Base-by-base conservation (phyloP, 2,113 vertebrate species). In the Brachyhypopomus gauderio region DNA sequence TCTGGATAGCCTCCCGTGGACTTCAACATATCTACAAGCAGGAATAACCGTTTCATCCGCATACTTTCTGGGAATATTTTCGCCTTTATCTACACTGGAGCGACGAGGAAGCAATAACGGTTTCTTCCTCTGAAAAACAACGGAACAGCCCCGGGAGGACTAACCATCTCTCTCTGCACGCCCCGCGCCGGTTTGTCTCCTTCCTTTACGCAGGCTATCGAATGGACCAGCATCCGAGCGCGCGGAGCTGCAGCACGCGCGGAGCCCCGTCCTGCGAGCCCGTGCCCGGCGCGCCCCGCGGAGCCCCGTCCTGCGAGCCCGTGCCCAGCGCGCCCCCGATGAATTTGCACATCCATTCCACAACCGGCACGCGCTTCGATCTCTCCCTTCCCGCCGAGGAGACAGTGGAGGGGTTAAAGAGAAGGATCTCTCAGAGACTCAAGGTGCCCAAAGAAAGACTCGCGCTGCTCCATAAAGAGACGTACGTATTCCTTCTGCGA, bases 391-490 rank as follows among this genome's bases (percentile, higher is more conserved):
- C 96, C 69, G 89, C 90, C 45, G 96, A 98, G 86, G 96, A 98
- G 92, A 98, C 96, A 74, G 96, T 98, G 87, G 96, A 97, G 38
- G 96, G 96, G 85, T 92, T 98, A 87, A 96, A 96, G 87, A 91
- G 95, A 85, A 92, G 95, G 48, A 90, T 98, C 62, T 96, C 96
- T n/a, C 96, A 98, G 84, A 93, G 94, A 73, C 95, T 98, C 19
- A 97, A 97, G 93, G 96, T 98, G 87, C 96, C 96, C 23, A 96
- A 96, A 91, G 96, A 97, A 84, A 94, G 96, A 86, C 94, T 97
- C 86, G 95, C 96, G 22, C 91, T 98, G 85, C 92, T 98, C 25
- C 95, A 97, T 92, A 96, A 96, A 93, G 96, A 97, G 90, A 97
- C 96, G 96, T 97, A 89, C 94, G 95, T 95, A 86, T 58, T 62